Evolutionary conservation across 2,888 invertebrate genomes (phyloP).

Genomic region (Cosmopolites sordidus): DNA sequence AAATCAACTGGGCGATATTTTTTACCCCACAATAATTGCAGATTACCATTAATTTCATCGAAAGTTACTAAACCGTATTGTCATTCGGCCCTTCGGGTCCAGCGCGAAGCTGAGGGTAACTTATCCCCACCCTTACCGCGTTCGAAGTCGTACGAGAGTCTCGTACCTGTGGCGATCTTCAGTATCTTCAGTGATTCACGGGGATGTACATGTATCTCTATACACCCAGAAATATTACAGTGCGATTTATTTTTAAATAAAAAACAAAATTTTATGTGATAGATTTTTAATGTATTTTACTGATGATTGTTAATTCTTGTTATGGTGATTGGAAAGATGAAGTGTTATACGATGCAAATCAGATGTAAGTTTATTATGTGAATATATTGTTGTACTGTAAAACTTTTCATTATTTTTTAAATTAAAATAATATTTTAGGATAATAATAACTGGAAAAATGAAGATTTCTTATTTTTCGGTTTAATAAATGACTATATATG

Average conservation of each 20-base stretch:
- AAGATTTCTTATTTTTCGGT: too few species aligned
- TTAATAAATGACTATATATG: too few species aligned
- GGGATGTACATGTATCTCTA: slow-evolving; percentile 10
- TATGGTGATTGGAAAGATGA: neutral
- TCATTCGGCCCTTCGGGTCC: slow-evolving; percentile 23
- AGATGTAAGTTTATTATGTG: neutral
- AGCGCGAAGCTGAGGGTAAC: slow-evolving; percentile 21
- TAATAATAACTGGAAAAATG: too few species aligned
- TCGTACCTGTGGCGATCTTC: slow-evolving; percentile 24
- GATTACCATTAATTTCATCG: slow-evolving; percentile 42
- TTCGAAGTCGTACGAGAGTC: slow-evolving; percentile 4
- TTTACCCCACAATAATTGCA: slow-evolving; percentile 30
- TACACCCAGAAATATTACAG: too few species aligned
- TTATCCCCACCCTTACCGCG: slow-evolving; percentile 11
- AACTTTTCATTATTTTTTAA: too few species aligned
- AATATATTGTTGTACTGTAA: too few species aligned
- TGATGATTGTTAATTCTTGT: neutral
- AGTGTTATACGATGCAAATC: neutral
- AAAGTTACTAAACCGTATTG: slow-evolving; percentile 29
- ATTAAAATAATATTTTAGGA: too few species aligned
- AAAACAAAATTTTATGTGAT: neutral
- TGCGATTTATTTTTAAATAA: too few species aligned
- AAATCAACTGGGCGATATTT: slow-evolving; percentile 16
- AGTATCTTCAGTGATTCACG: slow-evolving; percentile 18
- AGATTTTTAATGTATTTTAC: slow-evolving; percentile 4